Conservation (phyloP, 2,113 vertebrate species). For the Petaurus breviceps region DNA sequence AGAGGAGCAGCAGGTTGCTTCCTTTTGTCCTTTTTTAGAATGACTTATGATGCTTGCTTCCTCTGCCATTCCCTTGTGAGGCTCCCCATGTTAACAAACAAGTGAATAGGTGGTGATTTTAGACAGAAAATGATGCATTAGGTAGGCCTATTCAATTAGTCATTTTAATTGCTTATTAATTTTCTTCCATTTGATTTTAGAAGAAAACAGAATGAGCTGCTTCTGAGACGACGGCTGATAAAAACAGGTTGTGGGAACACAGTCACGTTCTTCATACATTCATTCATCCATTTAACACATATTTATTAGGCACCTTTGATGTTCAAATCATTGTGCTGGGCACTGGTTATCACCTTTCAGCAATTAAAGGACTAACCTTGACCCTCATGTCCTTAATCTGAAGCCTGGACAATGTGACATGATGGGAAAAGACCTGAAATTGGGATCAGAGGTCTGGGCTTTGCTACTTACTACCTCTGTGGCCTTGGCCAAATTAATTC, state of each 20-base stretch:
- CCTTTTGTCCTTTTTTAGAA: slow-evolving; percentile 64
- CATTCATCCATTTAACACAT: not conserved
- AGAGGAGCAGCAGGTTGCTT: slow-evolving; percentile 59
- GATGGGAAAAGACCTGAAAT: not conserved
- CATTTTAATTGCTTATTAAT: slow-evolving; percentile 74
- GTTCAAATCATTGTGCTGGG: not conserved
- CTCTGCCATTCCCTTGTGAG: slow-evolving; percentile 34
- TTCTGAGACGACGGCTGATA: slow-evolving; percentile 1
- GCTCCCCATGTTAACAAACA: slow-evolving; percentile 68
- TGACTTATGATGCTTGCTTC: slow-evolving; percentile 51
- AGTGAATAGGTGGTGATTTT: slow-evolving; percentile 66
- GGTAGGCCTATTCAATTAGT: slow-evolving; percentile 58
- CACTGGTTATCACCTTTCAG: not conserved
- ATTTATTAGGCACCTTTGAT: not conserved
- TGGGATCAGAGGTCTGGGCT: not conserved
- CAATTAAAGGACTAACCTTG: not conserved
- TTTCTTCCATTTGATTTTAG: slow-evolving; percentile 71
- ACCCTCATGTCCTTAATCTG: not conserved
- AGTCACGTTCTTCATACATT: not conserved
- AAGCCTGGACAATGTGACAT: not conserved
- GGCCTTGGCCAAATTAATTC: not conserved
- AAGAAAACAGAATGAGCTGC: slow-evolving; percentile 56
- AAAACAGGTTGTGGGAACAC: not conserved
- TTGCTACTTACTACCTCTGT: not conserved
- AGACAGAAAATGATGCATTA: slow-evolving; percentile 56